Percentiles rank a stretch among this genome's conserved stretches.
These are phyloP conservation scores for Sycophila texana DNA, from an alignment of 2,888 invertebrate genomes.

Conservation along the genomic window DNA sequence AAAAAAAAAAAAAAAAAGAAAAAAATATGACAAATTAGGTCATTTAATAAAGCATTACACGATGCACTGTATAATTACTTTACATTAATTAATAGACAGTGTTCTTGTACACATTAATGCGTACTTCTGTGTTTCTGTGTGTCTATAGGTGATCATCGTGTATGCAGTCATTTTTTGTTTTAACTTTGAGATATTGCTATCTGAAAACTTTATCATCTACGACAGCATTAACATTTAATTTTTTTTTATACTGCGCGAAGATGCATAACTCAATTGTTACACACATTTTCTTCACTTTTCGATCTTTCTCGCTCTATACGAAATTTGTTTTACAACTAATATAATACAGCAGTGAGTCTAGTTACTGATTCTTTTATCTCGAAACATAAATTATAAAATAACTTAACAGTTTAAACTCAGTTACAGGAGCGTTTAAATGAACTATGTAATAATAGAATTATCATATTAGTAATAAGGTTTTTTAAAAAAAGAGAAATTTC, in stretches of 20 bases:
- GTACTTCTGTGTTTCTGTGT: conserved; percentile 4
- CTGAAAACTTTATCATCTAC: conserved; percentile 20
- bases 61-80: conserved; percentile 20
- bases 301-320: conserved; percentile 8
- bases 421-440: conserved; percentile 38
- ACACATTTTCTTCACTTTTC: conserved; percentile 12
- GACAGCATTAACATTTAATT: conserved; percentile 38
- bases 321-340: conserved; percentile 60
- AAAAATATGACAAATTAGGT: conserved; percentile 34
- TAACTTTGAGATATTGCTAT: conserved; percentile 47
- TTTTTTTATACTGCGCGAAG: conserved; percentile 41
- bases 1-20: conserved; percentile 39
- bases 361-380: conserved; percentile 61
- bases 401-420: conserved; percentile 54
- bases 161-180: conserved; percentile 48
- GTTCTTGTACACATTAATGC: neutral
- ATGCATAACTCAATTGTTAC: conserved; percentile 37
- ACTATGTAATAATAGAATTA: conserved; percentile 16
- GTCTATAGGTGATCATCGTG: conserved; percentile 26
- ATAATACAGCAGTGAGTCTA: conserved; percentile 72
- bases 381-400: conserved; percentile 69
- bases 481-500: conserved; percentile 50
- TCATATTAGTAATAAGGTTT: conserved; percentile 9
- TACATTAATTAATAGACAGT: conserved; percentile 7
- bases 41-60: conserved; percentile 39